Evolutionary conservation across 1,140 invertebrate species (phyloP), one percentile per base, ranked within the genome.

Genomic region (Ceratina australensis): DNA sequence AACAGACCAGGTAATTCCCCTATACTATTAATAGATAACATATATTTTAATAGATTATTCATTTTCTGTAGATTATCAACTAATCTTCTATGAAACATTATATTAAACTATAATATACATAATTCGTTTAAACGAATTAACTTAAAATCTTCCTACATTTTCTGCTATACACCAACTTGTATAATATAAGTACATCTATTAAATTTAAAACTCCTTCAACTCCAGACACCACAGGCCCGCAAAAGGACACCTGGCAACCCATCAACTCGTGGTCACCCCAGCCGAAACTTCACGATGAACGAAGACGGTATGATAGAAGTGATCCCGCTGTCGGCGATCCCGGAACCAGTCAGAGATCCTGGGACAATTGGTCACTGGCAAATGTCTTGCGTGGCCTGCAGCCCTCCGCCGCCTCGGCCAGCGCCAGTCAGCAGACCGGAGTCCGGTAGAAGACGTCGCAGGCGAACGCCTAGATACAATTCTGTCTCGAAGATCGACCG

Each of bases 401-500:
- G 81, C 33, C 86, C 88, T 28, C 72, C 82, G 0, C 61, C 72
- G 3, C 63, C 72, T 7, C 50, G 28, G 15, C 77, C 66, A 20
- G 76, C 82, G 81, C 42, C 89, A 78, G 79, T 89, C 82, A 65
- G 87, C 89, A 67, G 89, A 88, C 80, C 89, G 86, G 82, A 89
- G 87, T 85, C 88, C 85, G 78, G 91, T 79, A 88, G 74, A 88
- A 91, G 60, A 90, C 91, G 88, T 91, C 93, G 86, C 90, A 94
- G 87, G 91, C 93, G 93, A 59, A 93, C 94, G 3, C 95, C 95
- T 0, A 90, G 95, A 74, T 95, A 94, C 85, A 97, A 97, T 88
- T 96, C 95, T 8, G 96, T 97, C 2, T 96, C 96, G 24, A 96
- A 96, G 90, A 96, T 97, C 60, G 96, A 97, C 90, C 93, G 95